Percentiles rank a stretch among this genome's conserved stretches.
These are phyloP conservation scores for Pseudachorutes palmiensis DNA, from an alignment of 1,140 invertebrate genomes.

Conservation along the genomic window DNA sequence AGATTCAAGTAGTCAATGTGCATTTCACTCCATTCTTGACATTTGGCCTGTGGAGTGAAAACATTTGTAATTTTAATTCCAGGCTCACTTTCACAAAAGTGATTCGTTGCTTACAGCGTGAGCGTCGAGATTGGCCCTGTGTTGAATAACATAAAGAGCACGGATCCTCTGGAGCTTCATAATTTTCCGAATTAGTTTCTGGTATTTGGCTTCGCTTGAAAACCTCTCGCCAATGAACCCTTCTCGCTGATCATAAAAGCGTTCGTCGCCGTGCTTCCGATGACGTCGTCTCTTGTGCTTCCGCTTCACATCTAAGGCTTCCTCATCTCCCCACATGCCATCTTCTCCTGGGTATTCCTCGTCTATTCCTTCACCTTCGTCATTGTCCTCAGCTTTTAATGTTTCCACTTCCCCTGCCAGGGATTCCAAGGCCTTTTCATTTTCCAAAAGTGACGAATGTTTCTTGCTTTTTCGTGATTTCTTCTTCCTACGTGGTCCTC, in stretches of 20 bases:
- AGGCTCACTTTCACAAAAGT: background rate
- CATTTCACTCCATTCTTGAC: background rate
- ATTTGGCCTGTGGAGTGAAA: background rate
- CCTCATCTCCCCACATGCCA: background rate
- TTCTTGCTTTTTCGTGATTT: slow-evolving; percentile 13
- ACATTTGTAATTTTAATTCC: background rate
- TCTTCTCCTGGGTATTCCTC: background rate
- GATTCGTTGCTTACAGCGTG: background rate
- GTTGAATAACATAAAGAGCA: background rate
- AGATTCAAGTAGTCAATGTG: background rate
- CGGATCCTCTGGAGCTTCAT: background rate
- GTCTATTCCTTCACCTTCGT: background rate
- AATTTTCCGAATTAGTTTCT: slow-evolving; percentile 21
- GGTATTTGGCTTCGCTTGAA: slow-evolving; percentile 16
- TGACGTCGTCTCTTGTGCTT: background rate
- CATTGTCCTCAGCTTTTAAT: background rate
- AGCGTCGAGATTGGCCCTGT: background rate
- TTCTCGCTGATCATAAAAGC: background rate
- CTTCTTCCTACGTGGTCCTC: background rate
- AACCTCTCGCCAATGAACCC: background rate
- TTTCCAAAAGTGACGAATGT: too few species aligned
- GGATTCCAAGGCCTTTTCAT: slow-evolving; percentile 4
- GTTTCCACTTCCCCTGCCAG: background rate
- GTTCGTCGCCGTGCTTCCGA: background rate
- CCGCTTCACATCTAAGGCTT: background rate